phyloP scores from a whole-genome alignment of 2,888 invertebrate genomes.

The Chesias legatella region DNA sequence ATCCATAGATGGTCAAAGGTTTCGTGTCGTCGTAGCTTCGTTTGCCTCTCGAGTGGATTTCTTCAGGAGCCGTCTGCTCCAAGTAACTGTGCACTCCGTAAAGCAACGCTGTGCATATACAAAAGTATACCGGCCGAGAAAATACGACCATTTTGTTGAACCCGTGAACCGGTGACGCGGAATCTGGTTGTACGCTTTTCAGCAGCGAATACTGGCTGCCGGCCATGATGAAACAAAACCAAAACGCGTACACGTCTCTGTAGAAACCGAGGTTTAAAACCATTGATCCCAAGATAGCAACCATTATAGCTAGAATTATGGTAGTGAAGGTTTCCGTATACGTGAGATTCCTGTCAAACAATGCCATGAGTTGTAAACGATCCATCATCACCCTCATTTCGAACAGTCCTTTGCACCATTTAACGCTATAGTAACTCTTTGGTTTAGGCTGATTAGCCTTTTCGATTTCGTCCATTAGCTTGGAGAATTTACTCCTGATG shows the following conservation, averaged over 20 bases:
- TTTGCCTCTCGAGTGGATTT: constrained; percentile 45
- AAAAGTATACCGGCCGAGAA: constrained; percentile 96
- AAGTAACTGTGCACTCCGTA: constrained; percentile 66
- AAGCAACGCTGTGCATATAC: constrained; percentile 84
- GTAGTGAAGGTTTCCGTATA: constrained; percentile 90
- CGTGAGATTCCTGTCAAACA: constrained; percentile 95
- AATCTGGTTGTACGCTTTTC: constrained; percentile 99
- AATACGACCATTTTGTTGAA: constrained; percentile 97
- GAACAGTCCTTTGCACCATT: constrained; percentile 61
- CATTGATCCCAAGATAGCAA: constrained; percentile 91
- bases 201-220: constrained; percentile 97
- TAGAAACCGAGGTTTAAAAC: constrained; percentile 92
- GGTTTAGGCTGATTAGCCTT: constrained; percentile 77
- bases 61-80: constrained; percentile 47
- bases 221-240: constrained; percentile 98
- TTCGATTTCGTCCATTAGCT: constrained; percentile 78
- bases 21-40: constrained; percentile 49
- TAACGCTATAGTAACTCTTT: constrained; percentile 87
- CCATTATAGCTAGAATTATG: constrained; percentile 89
- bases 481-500: constrained; percentile 77
- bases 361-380: constrained; percentile 92
- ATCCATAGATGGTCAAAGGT: constrained; percentile 69
- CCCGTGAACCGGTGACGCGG: constrained; percentile 98
- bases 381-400: constrained; percentile 94
- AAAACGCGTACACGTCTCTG: constrained; percentile 94